Evolutionary conservation across 2,888 invertebrate genomes (phyloP).

Genomic region (Drosophila algonquin): DNA sequence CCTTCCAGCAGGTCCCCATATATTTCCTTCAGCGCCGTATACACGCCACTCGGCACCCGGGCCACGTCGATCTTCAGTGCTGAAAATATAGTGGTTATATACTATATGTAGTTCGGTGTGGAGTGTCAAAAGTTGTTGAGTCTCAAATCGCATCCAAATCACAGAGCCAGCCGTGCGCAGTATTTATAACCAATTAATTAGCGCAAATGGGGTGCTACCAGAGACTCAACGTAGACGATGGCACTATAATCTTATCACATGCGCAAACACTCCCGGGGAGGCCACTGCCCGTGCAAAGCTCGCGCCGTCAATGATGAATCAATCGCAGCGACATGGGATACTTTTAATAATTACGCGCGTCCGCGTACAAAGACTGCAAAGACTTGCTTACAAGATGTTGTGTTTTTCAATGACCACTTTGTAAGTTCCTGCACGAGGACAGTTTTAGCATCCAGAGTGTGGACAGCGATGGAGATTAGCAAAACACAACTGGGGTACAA

Average conservation of each 20-base stretch:
- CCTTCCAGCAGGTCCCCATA: conserved; percentile 84
- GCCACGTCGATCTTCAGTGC: conserved; percentile 62
- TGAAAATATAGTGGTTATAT: conserved; percentile 35
- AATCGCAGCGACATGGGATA: conserved; percentile 27
- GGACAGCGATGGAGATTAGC: conserved; percentile 9
- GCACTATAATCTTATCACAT: conserved; percentile 59
- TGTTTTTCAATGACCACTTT: conserved; percentile 75
- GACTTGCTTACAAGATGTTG: conserved; percentile 71
- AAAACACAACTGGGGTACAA: conserved; percentile 18
- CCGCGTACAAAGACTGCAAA: not conserved
- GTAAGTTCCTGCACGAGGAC: conserved; percentile 69
- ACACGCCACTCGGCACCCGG: conserved; percentile 81
- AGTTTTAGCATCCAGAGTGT: conserved; percentile 41
- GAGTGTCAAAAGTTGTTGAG: not conserved
- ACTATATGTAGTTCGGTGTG: too few relatives aligned
- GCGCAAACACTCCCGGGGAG: conserved; percentile 24
- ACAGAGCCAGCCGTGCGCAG: conserved; percentile 40
- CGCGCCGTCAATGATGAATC: conserved; percentile 37
- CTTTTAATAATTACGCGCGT: conserved; percentile 14
- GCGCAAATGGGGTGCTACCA: conserved; percentile 35
- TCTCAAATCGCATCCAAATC: conserved; percentile 42
- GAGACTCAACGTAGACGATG: conserved; percentile 40
- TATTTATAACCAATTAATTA: conserved; percentile 64
- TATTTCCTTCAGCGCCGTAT: conserved; percentile 64
- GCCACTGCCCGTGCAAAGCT: conserved; percentile 35